Percentiles rank a stretch among this genome's conserved stretches.
These are phyloP conservation scores for Stegodyphus mimosarum DNA, from an alignment of 1,140 invertebrate genomes.

Conservation along the genomic window DNA sequence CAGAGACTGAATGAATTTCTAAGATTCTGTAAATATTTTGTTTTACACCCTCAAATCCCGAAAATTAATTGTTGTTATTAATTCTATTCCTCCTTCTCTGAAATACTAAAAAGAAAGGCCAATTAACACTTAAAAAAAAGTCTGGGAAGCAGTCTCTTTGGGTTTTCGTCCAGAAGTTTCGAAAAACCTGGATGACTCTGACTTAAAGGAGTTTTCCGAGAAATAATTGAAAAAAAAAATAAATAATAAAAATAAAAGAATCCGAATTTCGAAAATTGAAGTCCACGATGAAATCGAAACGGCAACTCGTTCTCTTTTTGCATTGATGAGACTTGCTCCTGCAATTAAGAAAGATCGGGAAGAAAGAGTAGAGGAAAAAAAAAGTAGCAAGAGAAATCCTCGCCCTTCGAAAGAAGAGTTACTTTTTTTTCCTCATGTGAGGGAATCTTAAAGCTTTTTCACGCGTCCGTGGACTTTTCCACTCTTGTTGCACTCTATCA, in stretches of 20 bases:
- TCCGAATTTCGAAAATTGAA: slow-evolving; percentile 41
- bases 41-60: no score
- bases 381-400: slow-evolving; percentile 14
- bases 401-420: not conserved
- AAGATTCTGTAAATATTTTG: no score
- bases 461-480: slow-evolving; percentile 28
- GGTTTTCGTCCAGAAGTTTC: slow-evolving; percentile 39
- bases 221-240: not conserved
- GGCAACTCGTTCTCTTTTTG: slow-evolving; percentile 30
- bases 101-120: slow-evolving; percentile 4
- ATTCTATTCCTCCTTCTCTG: not conserved
- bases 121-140: slow-evolving; percentile 23
- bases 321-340: slow-evolving; percentile 25
- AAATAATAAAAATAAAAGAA: not conserved
- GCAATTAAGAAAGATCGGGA: slow-evolving; percentile 43
- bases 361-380: slow-evolving; percentile 9
- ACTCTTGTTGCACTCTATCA: slow-evolving; percentile 41
- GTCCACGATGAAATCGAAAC: slow-evolving; percentile 51
- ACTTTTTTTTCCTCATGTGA: slow-evolving; percentile 31
- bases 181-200: slow-evolving; percentile 34
- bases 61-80: no score
- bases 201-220: not conserved
- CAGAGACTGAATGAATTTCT: no score
- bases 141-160: not conserved
- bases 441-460: not conserved